Base-by-base conservation (phyloP, 92 coral and sea anemone species). In the Zoanthus sociatus region DNA sequence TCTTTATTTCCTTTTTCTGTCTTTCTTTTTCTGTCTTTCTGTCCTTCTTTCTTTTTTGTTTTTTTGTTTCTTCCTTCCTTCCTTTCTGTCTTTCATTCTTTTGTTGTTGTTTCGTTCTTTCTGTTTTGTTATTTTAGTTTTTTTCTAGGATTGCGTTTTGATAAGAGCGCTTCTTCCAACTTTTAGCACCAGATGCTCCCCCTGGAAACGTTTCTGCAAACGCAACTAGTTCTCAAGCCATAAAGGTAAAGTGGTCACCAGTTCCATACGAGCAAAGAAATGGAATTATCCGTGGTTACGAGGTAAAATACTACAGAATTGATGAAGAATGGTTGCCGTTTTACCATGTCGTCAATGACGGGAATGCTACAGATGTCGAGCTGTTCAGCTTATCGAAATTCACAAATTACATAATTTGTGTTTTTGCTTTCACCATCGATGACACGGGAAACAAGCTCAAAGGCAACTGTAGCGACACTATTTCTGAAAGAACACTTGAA, bases 201-300 rank as follows among this genome's bases (percentile, higher is more conserved):
- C 84, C 84, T 20, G 73, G 37, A 63, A 64, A 44, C 4, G 17
- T 79, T 21, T 63, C 60, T 4, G 84, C 84, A 42, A n/a, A 11
- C 45, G n/a, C 2, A 4, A 79, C 73, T 20, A 16, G 84, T 20
- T 79, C 60, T 5, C 54, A 79, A 73, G 63, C 73, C 53, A 79
- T 79, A 9, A 8, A 61, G 55, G 84, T 79, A 79, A 63, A 42
- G 37, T 79, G 84, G 84, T 37, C 73, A 44, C 84, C 73, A 61
- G 73, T 79, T 31, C 84, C 73, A 7, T 63, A 17, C 42, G 58
- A 45, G 20, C 37, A 79, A 11, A 79, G 84, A 79, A 47, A 68
- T 14, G 84, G 84, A 18, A 63, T 60, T 47, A 64, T 79, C 84
- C 53, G 84, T 44, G 73, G 73, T 2, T 63, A 79, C n/a, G 18